phyloP scores from a whole-genome alignment of 2,888 invertebrate species.

The Trichogramma dendrolimi region DNA sequence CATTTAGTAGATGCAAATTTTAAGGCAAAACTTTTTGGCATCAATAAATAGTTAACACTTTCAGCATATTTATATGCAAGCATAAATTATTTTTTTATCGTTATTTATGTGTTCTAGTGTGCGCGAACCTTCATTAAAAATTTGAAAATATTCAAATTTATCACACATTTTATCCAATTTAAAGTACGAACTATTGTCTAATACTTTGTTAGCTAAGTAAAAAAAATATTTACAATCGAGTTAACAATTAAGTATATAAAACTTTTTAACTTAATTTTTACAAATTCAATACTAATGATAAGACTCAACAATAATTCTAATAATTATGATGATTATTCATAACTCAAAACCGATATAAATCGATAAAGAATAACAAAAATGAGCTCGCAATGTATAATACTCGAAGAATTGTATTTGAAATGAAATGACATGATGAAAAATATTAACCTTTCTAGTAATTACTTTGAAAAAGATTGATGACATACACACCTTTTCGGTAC shows the following conservation, averaged over 20 bases:
- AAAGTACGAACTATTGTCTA: slow-evolving; percentile 6
- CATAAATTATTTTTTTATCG: background rate
- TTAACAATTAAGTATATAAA: slow-evolving; percentile 4
- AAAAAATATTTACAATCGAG: slow-evolving; percentile 3
- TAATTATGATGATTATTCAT: slow-evolving; percentile 10
- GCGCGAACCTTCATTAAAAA: slow-evolving; percentile 2
- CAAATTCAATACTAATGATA: slow-evolving; percentile 9
- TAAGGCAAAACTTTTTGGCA: background rate
- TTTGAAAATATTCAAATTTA: slow-evolving; percentile 7
- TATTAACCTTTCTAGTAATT: too few species aligned
- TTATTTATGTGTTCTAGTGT: background rate
- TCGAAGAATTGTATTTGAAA: slow-evolving; percentile 5
- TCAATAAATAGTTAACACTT: background rate
- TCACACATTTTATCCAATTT: slow-evolving; percentile 12
- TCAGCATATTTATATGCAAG: background rate
- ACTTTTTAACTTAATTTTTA: slow-evolving; percentile 2
- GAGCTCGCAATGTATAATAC: slow-evolving; percentile 12
- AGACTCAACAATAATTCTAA: slow-evolving; percentile 6
- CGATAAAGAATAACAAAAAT: slow-evolving; percentile 15
- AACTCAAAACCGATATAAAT: slow-evolving; percentile 15
- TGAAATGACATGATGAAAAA: background rate
- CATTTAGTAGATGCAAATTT: background rate
- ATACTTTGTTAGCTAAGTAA: slow-evolving; percentile 10
- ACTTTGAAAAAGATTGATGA: too few species aligned
- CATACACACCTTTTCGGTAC: too few species aligned